These are phyloP conservation scores for Aurelia sp. DNA, from an alignment of 30 jellyfish, hydroid and myxozoan species.

Conservation along the genomic window DNA sequence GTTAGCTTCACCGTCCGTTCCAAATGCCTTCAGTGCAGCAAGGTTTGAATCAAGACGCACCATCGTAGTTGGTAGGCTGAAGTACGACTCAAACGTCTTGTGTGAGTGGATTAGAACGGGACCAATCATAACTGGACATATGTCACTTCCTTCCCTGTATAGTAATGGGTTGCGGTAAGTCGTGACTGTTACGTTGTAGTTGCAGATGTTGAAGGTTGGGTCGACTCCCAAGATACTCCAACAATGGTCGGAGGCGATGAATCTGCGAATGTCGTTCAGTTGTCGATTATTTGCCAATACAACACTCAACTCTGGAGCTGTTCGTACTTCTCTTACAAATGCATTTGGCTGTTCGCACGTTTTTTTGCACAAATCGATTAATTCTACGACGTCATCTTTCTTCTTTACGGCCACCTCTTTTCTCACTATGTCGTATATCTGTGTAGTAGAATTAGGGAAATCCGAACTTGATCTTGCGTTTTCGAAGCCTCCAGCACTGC, in stretches of 20 bases:
- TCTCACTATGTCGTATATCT: slow-evolving; percentile 40
- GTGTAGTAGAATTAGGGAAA: slow-evolving; percentile 29
- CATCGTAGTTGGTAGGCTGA: slow-evolving; percentile 45
- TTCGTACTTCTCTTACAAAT: slow-evolving; percentile 55
- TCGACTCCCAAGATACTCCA: slow-evolving; percentile 53
- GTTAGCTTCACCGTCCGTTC: slow-evolving; percentile 45
- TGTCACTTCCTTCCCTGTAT: slow-evolving; percentile 1
- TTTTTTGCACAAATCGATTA: slow-evolving; percentile 31
- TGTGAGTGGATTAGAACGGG: slow-evolving; percentile 61
- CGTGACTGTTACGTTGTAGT: slow-evolving; percentile 55
- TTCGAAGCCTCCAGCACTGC: slow-evolving; percentile 49
- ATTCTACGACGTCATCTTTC: slow-evolving; percentile 33
- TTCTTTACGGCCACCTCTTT: slow-evolving; percentile 3
- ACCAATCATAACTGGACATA: slow-evolving; percentile 52
- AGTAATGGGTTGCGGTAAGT: slow-evolving; percentile 55
- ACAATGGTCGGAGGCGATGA: not conserved
- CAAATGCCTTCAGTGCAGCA: slow-evolving; percentile 35
- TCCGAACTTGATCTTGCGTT: slow-evolving; percentile 47
- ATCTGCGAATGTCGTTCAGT: slow-evolving; percentile 37
- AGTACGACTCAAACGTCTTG: slow-evolving; percentile 58
- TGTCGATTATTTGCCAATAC: slow-evolving; percentile 41
- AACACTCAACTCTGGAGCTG: slow-evolving; percentile 59
- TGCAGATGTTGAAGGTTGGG: slow-evolving; percentile 60
- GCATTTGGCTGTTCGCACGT: slow-evolving; percentile 14
- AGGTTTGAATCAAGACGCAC: slow-evolving; percentile 42